Evolutionary conservation across 1,140 invertebrate genomes (phyloP).

Genomic region (Ostrea denselamellosa): DNA sequence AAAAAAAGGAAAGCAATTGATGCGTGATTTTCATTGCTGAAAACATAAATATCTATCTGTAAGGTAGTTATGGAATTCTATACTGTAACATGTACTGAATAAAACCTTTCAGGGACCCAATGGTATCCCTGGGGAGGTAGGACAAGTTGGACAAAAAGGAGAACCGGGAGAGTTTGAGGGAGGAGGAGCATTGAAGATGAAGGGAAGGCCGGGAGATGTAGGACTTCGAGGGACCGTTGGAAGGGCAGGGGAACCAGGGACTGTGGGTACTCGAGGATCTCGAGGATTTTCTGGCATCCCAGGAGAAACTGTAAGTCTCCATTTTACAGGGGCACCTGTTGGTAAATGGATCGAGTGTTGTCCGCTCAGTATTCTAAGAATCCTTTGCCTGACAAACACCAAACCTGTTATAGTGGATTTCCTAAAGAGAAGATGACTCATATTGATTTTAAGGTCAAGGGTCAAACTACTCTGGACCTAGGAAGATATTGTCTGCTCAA

Average conservation of each 20-base stretch:
- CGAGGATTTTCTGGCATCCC: slow-evolving; percentile 58
- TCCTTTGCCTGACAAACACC: background rate
- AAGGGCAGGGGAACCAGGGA: slow-evolving; percentile 61
- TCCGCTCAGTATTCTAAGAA: background rate
- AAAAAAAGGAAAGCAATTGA: too few relatives aligned
- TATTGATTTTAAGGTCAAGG: too few relatives aligned
- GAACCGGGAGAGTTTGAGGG: background rate
- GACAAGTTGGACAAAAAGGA: slow-evolving; percentile 64
- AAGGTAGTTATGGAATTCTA: too few relatives aligned
- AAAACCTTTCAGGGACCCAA: background rate
- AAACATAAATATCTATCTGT: too few relatives aligned
- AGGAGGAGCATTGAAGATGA: slow-evolving; percentile 74
- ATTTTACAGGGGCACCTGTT: too few relatives aligned
- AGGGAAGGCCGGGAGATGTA: slow-evolving; percentile 80
- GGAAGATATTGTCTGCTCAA: too few relatives aligned
- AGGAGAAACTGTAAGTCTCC: slow-evolving; percentile 65
- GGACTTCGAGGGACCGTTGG: slow-evolving; percentile 79
- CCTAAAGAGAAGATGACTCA: too few relatives aligned
- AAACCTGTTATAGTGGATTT: too few relatives aligned
- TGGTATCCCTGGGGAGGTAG: slow-evolving; percentile 41
- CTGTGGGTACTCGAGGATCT: slow-evolving; percentile 58
- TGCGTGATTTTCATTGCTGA: too few relatives aligned
- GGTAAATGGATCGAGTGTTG: too few relatives aligned
- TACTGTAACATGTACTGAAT: too few relatives aligned
- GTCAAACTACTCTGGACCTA: too few relatives aligned